These are phyloP conservation scores for Volucella inflata DNA, from an alignment of 2,888 invertebrate genomes.

Conservation along the genomic window DNA sequence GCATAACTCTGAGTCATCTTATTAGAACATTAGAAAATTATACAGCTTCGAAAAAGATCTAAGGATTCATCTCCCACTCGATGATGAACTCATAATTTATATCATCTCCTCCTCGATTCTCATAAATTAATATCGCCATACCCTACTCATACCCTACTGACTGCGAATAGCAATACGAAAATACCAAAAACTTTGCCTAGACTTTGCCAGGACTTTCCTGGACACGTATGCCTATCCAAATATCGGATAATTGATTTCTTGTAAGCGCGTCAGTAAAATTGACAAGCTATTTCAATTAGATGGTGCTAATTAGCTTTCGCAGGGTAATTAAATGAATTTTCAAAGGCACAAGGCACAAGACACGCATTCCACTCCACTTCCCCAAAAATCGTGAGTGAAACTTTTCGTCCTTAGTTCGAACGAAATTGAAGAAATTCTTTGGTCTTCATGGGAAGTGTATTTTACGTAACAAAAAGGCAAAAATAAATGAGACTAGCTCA, in stretches of 20 bases:
- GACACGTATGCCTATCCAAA: conserved; percentile 25
- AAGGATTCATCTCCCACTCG: too few species aligned
- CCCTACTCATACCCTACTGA: too few species aligned
- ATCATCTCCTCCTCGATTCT: neutral
- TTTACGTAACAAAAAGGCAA: conserved; percentile 3
- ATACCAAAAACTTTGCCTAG: neutral
- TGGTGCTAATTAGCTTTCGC: conserved; percentile 35
- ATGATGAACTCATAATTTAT: neutral
- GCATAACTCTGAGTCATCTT: neutral
- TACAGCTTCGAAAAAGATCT: neutral
- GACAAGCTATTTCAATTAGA: conserved; percentile 58
- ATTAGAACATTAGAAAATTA: neutral
- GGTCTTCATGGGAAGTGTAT: neutral
- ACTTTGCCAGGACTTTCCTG: neutral
- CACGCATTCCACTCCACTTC: conserved; percentile 1
- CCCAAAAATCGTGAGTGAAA: neutral
- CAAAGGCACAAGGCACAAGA: neutral
- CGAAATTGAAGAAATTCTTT: too few species aligned
- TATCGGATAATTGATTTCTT: conserved; percentile 50
- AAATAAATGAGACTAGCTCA: neutral
- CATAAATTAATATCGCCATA: neutral
- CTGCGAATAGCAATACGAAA: neutral
- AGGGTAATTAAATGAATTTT: conserved; percentile 40
- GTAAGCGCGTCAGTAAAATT: conserved; percentile 34
- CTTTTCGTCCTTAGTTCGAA: too few species aligned